Conservation (phyloP, 2,113 vertebrate species). For the Tupaia chinensis region DNA sequence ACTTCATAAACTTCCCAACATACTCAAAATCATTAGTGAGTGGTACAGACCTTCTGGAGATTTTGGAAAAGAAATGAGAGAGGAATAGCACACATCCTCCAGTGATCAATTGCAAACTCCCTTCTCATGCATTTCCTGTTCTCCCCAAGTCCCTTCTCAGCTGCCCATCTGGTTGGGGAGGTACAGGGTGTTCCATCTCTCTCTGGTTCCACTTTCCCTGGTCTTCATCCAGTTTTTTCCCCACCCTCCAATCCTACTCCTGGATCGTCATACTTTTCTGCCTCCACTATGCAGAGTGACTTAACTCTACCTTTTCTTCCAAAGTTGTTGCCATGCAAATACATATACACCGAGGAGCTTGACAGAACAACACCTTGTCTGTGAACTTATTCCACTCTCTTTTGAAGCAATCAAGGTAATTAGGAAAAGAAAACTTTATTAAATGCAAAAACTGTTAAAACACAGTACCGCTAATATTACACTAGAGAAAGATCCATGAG, state of each 20-base stretch:
- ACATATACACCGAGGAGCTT: background rate
- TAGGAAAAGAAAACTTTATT: background rate
- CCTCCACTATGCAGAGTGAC: background rate
- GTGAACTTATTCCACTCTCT: background rate
- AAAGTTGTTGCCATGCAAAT: background rate
- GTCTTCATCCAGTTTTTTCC: background rate
- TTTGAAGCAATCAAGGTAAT: slow-evolving; percentile 23
- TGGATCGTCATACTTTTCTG: background rate
- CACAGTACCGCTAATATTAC: background rate
- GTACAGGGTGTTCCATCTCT: no score
- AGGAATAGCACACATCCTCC: background rate
- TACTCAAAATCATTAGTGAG: background rate
- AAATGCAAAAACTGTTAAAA: background rate
- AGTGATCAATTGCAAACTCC: background rate
- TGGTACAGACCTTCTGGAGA: background rate
- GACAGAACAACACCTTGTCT: background rate
- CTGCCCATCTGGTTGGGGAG: background rate
- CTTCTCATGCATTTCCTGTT: rapidly evolving
- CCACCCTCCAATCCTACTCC: background rate
- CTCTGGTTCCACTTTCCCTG: background rate
- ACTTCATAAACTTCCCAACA: background rate
- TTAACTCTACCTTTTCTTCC: background rate
- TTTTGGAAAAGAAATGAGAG: background rate
- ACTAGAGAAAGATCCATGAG: background rate
- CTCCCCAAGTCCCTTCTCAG: background rate